phyloP scores from a whole-genome alignment of 2,797 vertebrate genomes.

The Alosa sapidissima region DNA sequence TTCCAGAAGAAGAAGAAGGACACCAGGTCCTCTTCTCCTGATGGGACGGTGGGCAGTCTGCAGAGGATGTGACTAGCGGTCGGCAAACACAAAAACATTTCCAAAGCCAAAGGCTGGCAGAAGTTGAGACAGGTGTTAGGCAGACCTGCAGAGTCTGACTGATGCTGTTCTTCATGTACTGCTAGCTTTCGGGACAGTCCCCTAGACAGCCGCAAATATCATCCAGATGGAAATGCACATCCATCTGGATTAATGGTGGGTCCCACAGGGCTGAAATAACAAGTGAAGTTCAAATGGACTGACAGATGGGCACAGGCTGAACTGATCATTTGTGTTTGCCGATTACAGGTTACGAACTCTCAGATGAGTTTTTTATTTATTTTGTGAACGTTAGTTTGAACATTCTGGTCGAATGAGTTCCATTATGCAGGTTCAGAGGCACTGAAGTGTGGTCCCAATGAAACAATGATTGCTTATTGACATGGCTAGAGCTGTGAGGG shows the following conservation, averaged over 20 bases:
- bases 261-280: background rate
- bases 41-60: constrained; percentile 64
- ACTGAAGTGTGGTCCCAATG: background rate
- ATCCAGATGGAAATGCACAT: background rate
- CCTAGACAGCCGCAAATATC: background rate
- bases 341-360: constrained; percentile 28
- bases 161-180: background rate
- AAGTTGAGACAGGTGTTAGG: constrained; percentile 7
- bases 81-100: constrained; percentile 12
- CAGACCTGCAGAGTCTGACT: constrained; percentile 33
- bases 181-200: background rate
- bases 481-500: background rate
- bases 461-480: background rate
- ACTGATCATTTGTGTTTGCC: constrained; percentile 22
- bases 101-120: background rate
- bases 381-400: background rate
- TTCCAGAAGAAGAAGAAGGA: constrained; percentile 89
- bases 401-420: background rate
- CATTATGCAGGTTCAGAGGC: background rate
- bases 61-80: constrained; percentile 65
- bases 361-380: constrained; percentile 2
- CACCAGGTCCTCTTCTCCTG: constrained; percentile 33
- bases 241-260: background rate
- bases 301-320: background rate
- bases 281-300: background rate